Percentiles rank a stretch among this genome's conserved stretches.
Evolutionary conservation across 2,113 vertebrate genomes (phyloP).

Genomic region (Gulo gulo): DNA sequence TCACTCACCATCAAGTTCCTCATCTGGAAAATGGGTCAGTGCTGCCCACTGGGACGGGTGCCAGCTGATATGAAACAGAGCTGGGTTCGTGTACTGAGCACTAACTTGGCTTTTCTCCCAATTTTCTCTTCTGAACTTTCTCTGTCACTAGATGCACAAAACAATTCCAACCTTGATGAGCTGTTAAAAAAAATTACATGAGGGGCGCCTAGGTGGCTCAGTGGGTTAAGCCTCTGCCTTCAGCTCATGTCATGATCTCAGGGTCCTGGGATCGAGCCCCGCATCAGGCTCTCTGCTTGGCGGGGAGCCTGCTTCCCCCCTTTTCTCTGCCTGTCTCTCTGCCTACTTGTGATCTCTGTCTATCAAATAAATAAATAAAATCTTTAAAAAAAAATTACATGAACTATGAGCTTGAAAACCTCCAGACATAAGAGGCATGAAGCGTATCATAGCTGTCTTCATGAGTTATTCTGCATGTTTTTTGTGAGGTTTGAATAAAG

Average conservation of each 20-base stretch:
- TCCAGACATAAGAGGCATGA: not conserved
- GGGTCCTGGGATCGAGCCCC: no score
- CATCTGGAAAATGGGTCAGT: not conserved
- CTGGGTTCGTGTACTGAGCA: not conserved
- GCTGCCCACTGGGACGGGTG: not conserved
- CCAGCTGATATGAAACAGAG: accelerated
- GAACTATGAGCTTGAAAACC: not conserved
- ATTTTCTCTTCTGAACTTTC: not conserved
- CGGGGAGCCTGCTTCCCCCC: no score
- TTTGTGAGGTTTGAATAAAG: not conserved
- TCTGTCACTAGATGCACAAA: not conserved
- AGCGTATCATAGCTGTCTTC: not conserved
- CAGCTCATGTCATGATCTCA: no score
- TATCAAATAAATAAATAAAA: no score
- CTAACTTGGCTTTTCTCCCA: not conserved
- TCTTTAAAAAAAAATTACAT: not conserved
- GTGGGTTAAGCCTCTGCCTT: no score
- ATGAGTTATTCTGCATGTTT: not conserved
- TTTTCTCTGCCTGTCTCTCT: no score
- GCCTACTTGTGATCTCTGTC: no score
- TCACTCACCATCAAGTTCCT: not conserved
- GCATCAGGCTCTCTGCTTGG: no score
- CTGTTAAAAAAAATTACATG: not conserved
- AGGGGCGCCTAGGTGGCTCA: no score
- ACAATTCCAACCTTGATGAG: not conserved